Evolutionary conservation across 2,888 invertebrate species (phyloP), one percentile per base, ranked within the genome.

Genomic region (Amphipyra berbera): DNA sequence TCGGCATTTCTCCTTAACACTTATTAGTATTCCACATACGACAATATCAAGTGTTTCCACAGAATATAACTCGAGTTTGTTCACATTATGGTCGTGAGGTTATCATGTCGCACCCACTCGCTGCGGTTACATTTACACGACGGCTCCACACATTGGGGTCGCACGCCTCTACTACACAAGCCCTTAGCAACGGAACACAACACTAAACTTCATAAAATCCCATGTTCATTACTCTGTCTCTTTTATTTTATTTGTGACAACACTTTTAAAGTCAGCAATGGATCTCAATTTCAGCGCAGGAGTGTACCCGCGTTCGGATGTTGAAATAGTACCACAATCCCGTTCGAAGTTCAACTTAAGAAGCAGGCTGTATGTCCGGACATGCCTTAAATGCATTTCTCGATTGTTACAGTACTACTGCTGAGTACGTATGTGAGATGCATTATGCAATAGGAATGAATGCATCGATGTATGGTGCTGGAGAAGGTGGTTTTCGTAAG

Each of bases 321-420:
- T 33, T 56, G 48, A 55, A 45, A 21, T 13, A 38, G 57, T 63
- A 48, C 50, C 54, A 57, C 61, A 59, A 41, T 77, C 35, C 6
- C 27, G 48, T 54, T 33, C 52, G 15, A 63, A 50, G 64, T 52
- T 54, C 45, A 49, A 53, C 56, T 79, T 61, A 59, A 61, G 41
- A 48, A 53, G 57, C 44, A 30, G 62, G 45, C n/a, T 67, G 58
- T 61, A 64, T 38, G 57, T 75, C 79, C 87, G 86, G 87, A 87
- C 68, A 82, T 87, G 41, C 86, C 86, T 81, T 70, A 70, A 56
- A 69, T 78, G 78, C 78, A 76, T 63, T 65, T 69, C 48, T 72
- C 38, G 45, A 35, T 37, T 69, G 73, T 69, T 56, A 30, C 48
- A n/a, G 37, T n/a, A 52, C 47, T 68, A 73, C 60, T 73, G 61